phyloP scores from a whole-genome alignment of 2,113 vertebrate genomes.

The Hypocryptadius cinnamomeus region DNA sequence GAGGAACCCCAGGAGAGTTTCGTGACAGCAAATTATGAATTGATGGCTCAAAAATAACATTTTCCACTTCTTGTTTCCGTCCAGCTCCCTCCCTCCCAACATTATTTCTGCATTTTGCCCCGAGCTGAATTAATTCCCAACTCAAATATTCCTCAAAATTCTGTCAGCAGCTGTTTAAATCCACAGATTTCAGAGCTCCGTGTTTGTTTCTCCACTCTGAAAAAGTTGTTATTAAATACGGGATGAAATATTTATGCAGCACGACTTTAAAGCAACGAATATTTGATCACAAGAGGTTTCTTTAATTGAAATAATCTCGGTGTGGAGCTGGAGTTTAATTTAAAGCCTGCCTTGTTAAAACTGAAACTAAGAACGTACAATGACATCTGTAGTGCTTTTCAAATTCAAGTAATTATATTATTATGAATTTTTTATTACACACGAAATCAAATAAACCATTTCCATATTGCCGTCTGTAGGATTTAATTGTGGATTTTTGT shows the following conservation, averaged over 20 bases:
- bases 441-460: neutral
- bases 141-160: neutral
- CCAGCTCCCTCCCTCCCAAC: neutral
- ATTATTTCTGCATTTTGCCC: neutral
- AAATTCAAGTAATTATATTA: neutral
- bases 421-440: neutral
- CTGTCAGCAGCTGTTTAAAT: neutral
- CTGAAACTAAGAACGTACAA: neutral
- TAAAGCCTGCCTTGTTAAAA: neutral
- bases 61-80: neutral
- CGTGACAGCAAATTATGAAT: neutral
- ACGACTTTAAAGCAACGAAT: neutral
- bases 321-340: neutral
- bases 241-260: constrained; percentile 16
- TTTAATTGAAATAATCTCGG: constrained; percentile 24
- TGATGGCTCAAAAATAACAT: neutral
- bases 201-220: neutral
- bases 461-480: neutral
- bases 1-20: neutral
- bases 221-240: neutral
- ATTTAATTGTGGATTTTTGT: neutral
- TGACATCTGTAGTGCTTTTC: neutral
- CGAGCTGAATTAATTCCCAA: neutral
- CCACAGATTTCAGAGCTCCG: neutral
- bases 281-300: constrained; percentile 15